Evolutionary conservation across 2,113 vertebrate genomes (phyloP).

Genomic region (Ranitomeya imitator): DNA sequence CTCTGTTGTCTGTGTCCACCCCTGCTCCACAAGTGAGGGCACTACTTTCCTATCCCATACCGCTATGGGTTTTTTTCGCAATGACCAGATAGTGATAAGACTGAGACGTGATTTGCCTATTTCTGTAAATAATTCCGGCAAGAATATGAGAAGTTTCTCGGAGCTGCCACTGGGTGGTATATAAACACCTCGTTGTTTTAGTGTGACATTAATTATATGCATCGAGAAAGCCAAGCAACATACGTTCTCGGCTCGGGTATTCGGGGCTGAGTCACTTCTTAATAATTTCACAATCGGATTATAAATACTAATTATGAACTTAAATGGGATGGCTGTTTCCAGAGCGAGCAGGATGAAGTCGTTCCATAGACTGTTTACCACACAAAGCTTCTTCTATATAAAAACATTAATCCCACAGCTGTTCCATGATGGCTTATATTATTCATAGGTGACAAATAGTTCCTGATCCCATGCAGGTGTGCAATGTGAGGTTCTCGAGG

Average conservation of each 20-base stretch:
- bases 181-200: slow-evolving; percentile 49
- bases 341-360: not conserved
- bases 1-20: no score
- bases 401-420: not conserved
- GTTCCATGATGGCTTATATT: not conserved
- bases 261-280: slow-evolving; percentile 32
- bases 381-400: not conserved
- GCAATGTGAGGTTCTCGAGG: no score
- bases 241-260: not conserved
- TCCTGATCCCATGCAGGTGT: not conserved
- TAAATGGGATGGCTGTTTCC: slow-evolving; percentile 19
- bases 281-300: slow-evolving; percentile 27
- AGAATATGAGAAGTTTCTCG: slow-evolving; percentile 40
- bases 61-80: not conserved
- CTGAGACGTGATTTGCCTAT: not conserved
- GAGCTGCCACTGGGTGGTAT: slow-evolving; percentile 29
- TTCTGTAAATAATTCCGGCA: not conserved
- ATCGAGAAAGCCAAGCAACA: slow-evolving; percentile 8
- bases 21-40: not conserved
- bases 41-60: not conserved
- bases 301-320: slow-evolving; percentile 48
- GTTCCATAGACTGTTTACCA: slow-evolving; percentile 16
- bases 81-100: not conserved
- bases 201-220: slow-evolving; percentile 47
- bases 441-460: not conserved